phyloP scores from a whole-genome alignment of 2,797 vertebrate genomes.

The Sciaenops ocellatus region DNA sequence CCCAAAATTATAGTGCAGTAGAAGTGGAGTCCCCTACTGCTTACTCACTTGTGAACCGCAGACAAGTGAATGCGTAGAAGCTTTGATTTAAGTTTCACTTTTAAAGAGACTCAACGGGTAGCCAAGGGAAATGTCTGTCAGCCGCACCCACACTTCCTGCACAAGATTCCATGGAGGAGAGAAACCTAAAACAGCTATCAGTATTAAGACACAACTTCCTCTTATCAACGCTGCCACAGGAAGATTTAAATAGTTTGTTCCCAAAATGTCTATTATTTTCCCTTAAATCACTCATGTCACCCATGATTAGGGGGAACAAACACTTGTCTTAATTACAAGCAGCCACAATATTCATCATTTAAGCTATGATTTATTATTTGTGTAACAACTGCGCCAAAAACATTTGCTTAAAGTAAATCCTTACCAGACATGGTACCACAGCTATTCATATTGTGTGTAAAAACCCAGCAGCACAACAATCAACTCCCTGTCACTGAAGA shows the following conservation, averaged over 20 bases:
- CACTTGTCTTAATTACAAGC: conserved; percentile 70
- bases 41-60: conserved; percentile 73
- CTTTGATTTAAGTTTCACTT: conserved; percentile 71
- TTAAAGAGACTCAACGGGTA: conserved; percentile 60
- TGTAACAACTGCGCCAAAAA: conserved; percentile 53
- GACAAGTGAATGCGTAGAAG: conserved; percentile 49
- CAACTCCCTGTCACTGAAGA: conserved; percentile 36
- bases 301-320: conserved; percentile 54
- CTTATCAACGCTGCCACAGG: conserved; percentile 66
- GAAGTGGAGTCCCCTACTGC: conserved; percentile 38
- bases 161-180: conserved; percentile 48
- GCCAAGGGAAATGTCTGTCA: conserved; percentile 61
- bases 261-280: conserved; percentile 60
- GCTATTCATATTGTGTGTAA: conserved; percentile 38
- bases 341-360: conserved; percentile 57
- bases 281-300: conserved; percentile 60
- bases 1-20: conserved; percentile 62
- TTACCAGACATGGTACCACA: conserved; percentile 45
- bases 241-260: conserved; percentile 63
- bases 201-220: conserved; percentile 68
- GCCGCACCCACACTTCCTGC: conserved; percentile 73
- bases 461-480: conserved; percentile 45
- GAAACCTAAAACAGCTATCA: conserved; percentile 65
- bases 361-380: conserved; percentile 59
- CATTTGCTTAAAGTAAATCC: conserved; percentile 60